Evolutionary conservation across 2,113 vertebrate genomes (phyloP).

Genomic region (Notarius lentiginosus): DNA sequence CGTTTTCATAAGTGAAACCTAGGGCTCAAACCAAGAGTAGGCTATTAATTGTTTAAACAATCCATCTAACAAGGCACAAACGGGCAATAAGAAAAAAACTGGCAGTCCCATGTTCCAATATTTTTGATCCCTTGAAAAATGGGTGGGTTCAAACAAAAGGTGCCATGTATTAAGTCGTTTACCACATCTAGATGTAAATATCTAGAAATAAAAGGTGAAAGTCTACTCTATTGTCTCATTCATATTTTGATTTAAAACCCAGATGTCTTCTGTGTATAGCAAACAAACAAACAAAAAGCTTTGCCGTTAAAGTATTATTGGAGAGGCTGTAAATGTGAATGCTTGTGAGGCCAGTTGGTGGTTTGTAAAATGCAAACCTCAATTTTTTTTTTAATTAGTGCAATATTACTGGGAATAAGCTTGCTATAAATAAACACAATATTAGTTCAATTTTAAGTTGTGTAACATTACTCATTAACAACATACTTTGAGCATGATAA

Average conservation of each 20-base stretch:
- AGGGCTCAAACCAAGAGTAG: background rate
- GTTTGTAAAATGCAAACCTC: background rate
- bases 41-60: background rate
- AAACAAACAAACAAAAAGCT: background rate
- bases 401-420: background rate
- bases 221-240: background rate
- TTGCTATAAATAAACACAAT: background rate
- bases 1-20: background rate
- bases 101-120: background rate
- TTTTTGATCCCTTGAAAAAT: background rate
- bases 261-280: background rate
- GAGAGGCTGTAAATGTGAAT: background rate
- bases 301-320: background rate
- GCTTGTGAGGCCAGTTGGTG: background rate
- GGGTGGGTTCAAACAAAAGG: too few species aligned
- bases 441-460: background rate
- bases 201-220: background rate
- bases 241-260: background rate
- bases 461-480: background rate
- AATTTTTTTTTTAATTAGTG: background rate
- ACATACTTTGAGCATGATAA: background rate
- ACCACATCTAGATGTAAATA: background rate
- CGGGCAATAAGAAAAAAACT: background rate
- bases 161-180: background rate
- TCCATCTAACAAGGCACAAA: background rate